These are phyloP conservation scores for Mola mola DNA, from an alignment of 2,113 vertebrate genomes.

Conservation along the genomic window DNA sequence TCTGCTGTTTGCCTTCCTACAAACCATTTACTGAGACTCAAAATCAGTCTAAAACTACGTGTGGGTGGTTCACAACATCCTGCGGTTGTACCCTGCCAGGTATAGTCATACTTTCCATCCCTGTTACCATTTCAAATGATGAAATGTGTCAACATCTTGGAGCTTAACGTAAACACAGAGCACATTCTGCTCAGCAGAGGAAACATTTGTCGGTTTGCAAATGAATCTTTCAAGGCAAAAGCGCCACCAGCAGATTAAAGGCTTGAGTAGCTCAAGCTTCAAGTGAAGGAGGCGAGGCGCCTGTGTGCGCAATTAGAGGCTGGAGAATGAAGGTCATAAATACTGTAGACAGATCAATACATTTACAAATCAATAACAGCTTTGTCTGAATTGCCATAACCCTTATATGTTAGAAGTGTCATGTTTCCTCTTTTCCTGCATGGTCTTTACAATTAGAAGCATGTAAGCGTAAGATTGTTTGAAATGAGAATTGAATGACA, in stretches of 20 bases:
- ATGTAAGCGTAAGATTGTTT: no score
- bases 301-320: no score
- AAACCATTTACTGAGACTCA: slow-evolving; percentile 16
- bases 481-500: no score
- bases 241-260: slow-evolving; percentile 16
- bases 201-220: slow-evolving; percentile 17
- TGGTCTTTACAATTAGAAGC: no score
- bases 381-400: no score
- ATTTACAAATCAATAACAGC: no score
- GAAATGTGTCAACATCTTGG: slow-evolving; percentile 56
- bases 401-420: no score
- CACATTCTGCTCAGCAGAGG: slow-evolving; percentile 29
- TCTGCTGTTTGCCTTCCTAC: slow-evolving; percentile 11
- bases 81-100: slow-evolving; percentile 18
- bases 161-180: slow-evolving; percentile 55
- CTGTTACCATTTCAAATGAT: slow-evolving; percentile 46
- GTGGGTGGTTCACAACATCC: slow-evolving; percentile 33
- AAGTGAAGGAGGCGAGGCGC: no score
- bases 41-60: slow-evolving; percentile 7
- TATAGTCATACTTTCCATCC: slow-evolving; percentile 60
- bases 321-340: no score
- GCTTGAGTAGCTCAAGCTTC: slow-evolving; percentile 9
- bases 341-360: no score
- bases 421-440: no score
- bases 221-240: slow-evolving; percentile 47